Base-by-base conservation (phyloP, 2,797 vertebrate genomes). In the Salmo trutta region DNA sequence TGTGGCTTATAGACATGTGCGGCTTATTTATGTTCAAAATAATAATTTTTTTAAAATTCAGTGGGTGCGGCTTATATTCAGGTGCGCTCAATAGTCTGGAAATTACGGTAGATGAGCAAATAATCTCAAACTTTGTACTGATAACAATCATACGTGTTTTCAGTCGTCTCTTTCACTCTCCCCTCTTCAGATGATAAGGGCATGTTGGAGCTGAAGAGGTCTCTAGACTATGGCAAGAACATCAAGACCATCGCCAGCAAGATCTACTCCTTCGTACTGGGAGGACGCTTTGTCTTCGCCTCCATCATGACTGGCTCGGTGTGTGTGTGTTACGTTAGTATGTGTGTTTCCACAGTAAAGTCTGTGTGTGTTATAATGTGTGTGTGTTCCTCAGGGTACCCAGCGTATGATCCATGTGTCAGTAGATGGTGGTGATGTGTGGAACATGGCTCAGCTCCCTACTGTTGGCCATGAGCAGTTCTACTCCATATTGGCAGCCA, bases 371-470 rank as follows among this genome's bases (percentile, higher is more conserved):
- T 80, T 41, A 41, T 41, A 41, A 41, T 41, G 71, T 66, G 5
- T 82, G 29, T 33, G 72, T 29, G 29, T 54, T 17, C 65, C 81
- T 59, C 82, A 96, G 95, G 90, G 88, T 16, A 91, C 93, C 79
- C 14, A 93, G 88, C 95, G 98, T 84, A 93, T 92, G 75, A 97
- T 99, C 79, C 93, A 98, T 0, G 97, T 99, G 62, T 99, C 88
- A 95, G 47, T 29, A 29, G 24, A 29, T 27, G 21, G n/a, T 53
- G 98, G 98, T 0, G 95, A 97, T n/a, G 93, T 88, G 0, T 99
- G 97, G 97, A 97, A 96, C 87, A 96, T 97, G 92, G 98, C 97
- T 36, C 97, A 99, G 90, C 95, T 99, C 47, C 97, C 98, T 3
- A 93, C 96, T 1, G 97, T 99, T 4, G 95, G 95, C 0, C 95